Evolutionary conservation across 2,888 invertebrate species (phyloP).

Genomic region (Drosophila mercatorum): DNA sequence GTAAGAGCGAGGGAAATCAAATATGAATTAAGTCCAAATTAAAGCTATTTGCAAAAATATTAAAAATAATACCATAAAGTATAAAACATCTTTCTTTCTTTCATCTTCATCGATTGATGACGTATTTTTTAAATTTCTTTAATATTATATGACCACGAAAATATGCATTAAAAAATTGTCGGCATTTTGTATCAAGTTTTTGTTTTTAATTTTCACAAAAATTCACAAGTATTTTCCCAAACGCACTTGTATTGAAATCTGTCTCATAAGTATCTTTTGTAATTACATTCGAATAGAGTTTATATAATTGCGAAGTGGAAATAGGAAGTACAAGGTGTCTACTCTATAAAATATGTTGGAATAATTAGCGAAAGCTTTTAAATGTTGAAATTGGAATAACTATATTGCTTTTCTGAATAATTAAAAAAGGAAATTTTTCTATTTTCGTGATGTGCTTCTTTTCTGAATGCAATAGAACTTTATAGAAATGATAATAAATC

Average conservation of each 20-base stretch:
- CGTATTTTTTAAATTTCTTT: constrained; percentile 8
- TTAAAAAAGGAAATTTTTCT: constrained; percentile 20
- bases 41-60: constrained; percentile 67
- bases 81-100: constrained; percentile 69
- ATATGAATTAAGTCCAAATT: constrained; percentile 56
- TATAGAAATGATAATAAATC: background rate
- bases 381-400: constrained; percentile 33
- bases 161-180: constrained; percentile 40
- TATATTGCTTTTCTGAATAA: constrained; percentile 30
- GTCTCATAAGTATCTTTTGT: constrained; percentile 84
- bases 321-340: constrained; percentile 63
- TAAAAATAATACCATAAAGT: constrained; percentile 65
- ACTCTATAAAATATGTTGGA: constrained; percentile 44
- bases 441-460: constrained; percentile 14
- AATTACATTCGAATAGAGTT: constrained; percentile 63
- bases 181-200: constrained; percentile 38
- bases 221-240: constrained; percentile 83
- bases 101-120: constrained; percentile 61
- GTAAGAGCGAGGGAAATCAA: constrained; percentile 51
- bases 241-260: constrained; percentile 83
- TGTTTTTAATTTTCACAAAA: constrained; percentile 35
- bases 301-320: constrained; percentile 58
- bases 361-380: constrained; percentile 23
- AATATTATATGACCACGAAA: constrained; percentile 34
- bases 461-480: constrained; percentile 49